phyloP scores from a whole-genome alignment of 2,888 invertebrate genomes.

The Anorthoa munda region DNA sequence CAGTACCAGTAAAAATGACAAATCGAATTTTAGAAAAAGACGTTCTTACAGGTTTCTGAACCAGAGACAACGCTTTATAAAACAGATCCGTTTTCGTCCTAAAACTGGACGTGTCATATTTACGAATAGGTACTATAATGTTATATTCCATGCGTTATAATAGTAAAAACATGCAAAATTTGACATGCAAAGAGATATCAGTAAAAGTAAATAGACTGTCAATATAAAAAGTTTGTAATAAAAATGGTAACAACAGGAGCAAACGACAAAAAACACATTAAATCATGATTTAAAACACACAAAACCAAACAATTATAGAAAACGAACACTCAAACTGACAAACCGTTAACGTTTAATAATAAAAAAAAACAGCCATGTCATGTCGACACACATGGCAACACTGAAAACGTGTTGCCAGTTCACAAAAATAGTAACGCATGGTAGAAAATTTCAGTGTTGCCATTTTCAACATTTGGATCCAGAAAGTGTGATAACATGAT shows the following conservation, averaged over 20 bases:
- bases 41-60: neutral
- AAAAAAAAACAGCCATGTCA: slow-evolving; percentile 33
- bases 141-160: slow-evolving; percentile 20
- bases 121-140: neutral
- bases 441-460: slow-evolving; percentile 34
- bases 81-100: neutral
- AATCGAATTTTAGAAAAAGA: neutral
- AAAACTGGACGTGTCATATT: neutral
- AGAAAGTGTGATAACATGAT: slow-evolving; percentile 25
- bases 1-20: neutral
- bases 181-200: slow-evolving; percentile 28
- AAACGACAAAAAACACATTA: slow-evolving; percentile 36
- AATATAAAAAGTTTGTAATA: slow-evolving; percentile 8
- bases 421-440: slow-evolving; percentile 26
- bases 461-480: slow-evolving; percentile 29
- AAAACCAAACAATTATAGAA: slow-evolving; percentile 42
- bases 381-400: slow-evolving; percentile 43
- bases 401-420: slow-evolving; percentile 35
- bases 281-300: slow-evolving; percentile 58
- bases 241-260: slow-evolving; percentile 26
- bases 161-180: slow-evolving; percentile 43
- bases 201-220: slow-evolving; percentile 20
- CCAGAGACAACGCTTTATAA: neutral
- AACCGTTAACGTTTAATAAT: slow-evolving; percentile 21
- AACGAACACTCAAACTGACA: slow-evolving; percentile 43